phyloP scores from a whole-genome alignment of 2,888 invertebrate species.

The Nephrotoma flavescens region DNA sequence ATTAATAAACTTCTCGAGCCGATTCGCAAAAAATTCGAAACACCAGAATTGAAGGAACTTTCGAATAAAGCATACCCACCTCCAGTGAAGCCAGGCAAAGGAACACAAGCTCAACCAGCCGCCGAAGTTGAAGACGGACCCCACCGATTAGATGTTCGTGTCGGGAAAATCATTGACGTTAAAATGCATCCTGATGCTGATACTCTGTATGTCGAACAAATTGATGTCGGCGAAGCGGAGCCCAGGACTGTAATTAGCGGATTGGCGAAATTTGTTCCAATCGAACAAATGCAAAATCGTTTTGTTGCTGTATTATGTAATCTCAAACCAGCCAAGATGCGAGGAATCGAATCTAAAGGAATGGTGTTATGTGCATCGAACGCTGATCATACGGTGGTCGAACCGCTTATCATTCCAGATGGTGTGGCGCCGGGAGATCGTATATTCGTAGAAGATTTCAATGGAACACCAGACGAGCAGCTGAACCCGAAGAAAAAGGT shows the following conservation, averaged over 20 bases:
- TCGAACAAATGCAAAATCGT: slow-evolving; percentile 79
- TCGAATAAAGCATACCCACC: slow-evolving; percentile 72
- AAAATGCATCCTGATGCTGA: slow-evolving; percentile 85
- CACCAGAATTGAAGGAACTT: slow-evolving; percentile 51
- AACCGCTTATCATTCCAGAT: slow-evolving; percentile 67
- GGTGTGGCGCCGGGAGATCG: slow-evolving; percentile 68
- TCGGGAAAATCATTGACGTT: slow-evolving; percentile 75
- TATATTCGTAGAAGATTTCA: slow-evolving; percentile 70
- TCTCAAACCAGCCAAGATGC: slow-evolving; percentile 91
- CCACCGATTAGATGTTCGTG: slow-evolving; percentile 66
- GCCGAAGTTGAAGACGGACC: slow-evolving; percentile 45
- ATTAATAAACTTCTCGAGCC: slow-evolving; percentile 81
- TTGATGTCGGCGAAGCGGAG: slow-evolving; percentile 68
- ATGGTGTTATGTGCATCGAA: slow-evolving; percentile 87
- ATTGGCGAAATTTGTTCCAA: slow-evolving; percentile 77
- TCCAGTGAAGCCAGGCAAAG: slow-evolving; percentile 43
- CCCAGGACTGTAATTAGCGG: slow-evolving; percentile 71
- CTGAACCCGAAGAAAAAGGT: slow-evolving; percentile 92
- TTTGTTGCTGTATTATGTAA: slow-evolving; percentile 90
- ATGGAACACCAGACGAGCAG: slow-evolving; percentile 67
- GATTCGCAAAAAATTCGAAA: slow-evolving; percentile 71
- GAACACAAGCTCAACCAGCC: slow-evolving; percentile 15
- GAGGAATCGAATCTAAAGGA: slow-evolving; percentile 80
- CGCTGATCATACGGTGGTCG: slow-evolving; percentile 66
- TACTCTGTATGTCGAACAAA: slow-evolving; percentile 78